Evolutionary conservation across 2,797 vertebrate species (phyloP).

Genomic region (Steatocranus sp.): DNA sequence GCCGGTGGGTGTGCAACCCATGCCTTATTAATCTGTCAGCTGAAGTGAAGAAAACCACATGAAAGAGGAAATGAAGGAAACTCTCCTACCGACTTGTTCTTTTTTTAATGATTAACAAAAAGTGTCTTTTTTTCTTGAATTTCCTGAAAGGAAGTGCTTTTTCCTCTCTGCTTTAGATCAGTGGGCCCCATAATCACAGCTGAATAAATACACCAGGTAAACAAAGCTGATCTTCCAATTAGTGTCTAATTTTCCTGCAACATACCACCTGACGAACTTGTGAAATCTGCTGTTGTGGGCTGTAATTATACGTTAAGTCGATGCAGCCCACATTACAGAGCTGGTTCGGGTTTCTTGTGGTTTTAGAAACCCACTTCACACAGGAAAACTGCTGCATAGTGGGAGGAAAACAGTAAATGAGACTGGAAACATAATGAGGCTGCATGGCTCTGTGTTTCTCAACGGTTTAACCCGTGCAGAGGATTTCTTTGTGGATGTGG

Average conservation of each 20-base stretch:
- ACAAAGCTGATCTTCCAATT: neutral
- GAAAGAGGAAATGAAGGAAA: neutral
- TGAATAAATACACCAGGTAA: neutral
- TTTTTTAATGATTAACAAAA: neutral
- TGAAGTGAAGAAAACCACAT: neutral
- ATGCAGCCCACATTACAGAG: conserved; percentile 21
- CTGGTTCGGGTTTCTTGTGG: conserved; percentile 18
- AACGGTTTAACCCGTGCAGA: neutral
- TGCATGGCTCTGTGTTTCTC: neutral
- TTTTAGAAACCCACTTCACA: conserved; percentile 43
- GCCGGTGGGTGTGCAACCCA: neutral
- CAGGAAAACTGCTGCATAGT: conserved; percentile 19
- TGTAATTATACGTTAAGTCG: neutral
- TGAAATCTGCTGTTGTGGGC: neutral
- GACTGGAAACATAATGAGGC: conserved; percentile 37
- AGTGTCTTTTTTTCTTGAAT: neutral
- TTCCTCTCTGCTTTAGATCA: neutral
- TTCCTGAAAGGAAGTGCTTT: neutral
- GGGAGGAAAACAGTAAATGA: conserved; percentile 2
- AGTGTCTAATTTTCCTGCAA: neutral
- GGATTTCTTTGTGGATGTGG: neutral
- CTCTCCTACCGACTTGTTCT: neutral
- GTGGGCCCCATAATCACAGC: neutral
- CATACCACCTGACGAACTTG: neutral
- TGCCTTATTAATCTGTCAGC: neutral